Conservation (phyloP, 2,113 vertebrate genomes). For the Hemiscyllium ocellatum region DNA sequence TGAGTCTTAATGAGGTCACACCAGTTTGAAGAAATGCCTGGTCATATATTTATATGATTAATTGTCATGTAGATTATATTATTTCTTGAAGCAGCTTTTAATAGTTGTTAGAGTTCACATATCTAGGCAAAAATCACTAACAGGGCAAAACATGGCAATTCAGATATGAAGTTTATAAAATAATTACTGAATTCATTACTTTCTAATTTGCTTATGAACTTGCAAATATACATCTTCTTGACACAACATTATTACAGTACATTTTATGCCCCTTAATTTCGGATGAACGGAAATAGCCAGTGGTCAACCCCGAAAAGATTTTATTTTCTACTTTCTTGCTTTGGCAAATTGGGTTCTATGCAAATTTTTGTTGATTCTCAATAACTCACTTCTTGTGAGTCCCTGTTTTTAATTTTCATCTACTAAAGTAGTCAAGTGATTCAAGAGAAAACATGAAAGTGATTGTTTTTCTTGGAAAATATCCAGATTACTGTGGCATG, state of each 20-base stretch:
- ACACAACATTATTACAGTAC: neutral
- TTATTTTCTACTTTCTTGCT: neutral
- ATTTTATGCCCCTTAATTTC: neutral
- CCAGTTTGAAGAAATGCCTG: neutral
- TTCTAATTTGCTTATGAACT: neutral
- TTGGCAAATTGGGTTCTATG: neutral
- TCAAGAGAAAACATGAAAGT: constrained; percentile 41
- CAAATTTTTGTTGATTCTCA: neutral
- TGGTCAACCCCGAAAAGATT: neutral
- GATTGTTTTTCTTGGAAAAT: constrained; percentile 39
- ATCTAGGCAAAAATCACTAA: neutral
- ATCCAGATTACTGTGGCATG: constrained; percentile 36
- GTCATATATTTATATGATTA: neutral
- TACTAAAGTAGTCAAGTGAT: constrained; percentile 42
- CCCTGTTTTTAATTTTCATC: constrained; percentile 43
- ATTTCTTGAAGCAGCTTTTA: neutral
- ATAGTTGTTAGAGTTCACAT: neutral
- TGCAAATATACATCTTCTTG: too few relatives aligned
- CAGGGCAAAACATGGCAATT: neutral
- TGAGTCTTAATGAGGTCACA: neutral
- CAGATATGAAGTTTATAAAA: neutral
- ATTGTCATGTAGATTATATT: neutral
- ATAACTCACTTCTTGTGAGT: neutral
- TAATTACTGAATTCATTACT: neutral
- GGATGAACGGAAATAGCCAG: neutral